These are phyloP conservation scores for Trachurus trachurus DNA, from an alignment of 2,797 vertebrate species.

Conservation along the genomic window DNA sequence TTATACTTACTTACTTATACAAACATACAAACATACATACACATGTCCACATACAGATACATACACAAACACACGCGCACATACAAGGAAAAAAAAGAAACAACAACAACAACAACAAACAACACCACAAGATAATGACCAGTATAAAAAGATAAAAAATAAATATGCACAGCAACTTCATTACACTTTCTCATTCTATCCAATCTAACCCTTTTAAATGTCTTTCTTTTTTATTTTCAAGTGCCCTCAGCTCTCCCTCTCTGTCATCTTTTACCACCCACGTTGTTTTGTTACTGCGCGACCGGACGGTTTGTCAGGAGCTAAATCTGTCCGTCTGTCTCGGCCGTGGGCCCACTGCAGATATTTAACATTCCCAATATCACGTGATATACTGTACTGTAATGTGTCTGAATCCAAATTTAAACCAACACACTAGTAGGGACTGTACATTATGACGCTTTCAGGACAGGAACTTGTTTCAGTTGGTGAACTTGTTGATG, in stretches of 20 bases:
- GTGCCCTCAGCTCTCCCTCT: not conserved
- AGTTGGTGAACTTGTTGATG: too few species aligned
- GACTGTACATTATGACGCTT: too few species aligned
- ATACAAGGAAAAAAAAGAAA: too few species aligned
- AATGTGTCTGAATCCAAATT: not conserved
- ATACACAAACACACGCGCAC: too few species aligned
- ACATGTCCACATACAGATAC: too few species aligned
- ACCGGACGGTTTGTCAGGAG: constrained; percentile 17
- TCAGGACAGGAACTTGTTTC: too few species aligned
- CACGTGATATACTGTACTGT: not conserved
- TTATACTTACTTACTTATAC: too few species aligned
- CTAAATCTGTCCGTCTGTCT: constrained; percentile 64
- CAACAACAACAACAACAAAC: too few species aligned
- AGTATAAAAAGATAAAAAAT: too few species aligned
- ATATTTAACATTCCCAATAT: constrained; percentile 44
- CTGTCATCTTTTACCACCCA: constrained; percentile 46
- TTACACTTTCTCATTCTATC: not conserved
- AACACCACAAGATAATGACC: too few species aligned
- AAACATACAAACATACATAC: too few species aligned
- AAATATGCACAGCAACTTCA: too few species aligned
- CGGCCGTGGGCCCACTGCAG: constrained; percentile 14
- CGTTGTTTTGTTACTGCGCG: constrained; percentile 20
- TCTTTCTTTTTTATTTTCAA: accelerated
- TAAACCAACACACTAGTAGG: not conserved
- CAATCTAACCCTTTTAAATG: not conserved